phyloP scores from a whole-genome alignment of 2,113 vertebrate genomes.

The Ctenodactylus gundi region DNA sequence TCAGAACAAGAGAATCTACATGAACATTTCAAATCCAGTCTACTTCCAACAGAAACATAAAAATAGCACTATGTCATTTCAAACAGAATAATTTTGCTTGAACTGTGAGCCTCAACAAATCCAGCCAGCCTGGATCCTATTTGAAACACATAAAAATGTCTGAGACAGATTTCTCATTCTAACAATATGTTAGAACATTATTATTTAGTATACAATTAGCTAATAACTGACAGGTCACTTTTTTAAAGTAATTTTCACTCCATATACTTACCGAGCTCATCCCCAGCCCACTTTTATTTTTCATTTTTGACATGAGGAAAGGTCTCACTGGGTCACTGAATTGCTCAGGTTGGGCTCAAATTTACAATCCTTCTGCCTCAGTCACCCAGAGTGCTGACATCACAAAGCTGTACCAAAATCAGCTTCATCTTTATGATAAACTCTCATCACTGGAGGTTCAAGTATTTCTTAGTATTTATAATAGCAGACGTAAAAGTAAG shows the following conservation, averaged over 20 bases:
- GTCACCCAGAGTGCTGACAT: no score
- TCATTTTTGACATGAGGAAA: no score
- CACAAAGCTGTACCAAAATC: no score
- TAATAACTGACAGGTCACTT: not conserved
- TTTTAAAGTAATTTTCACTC: not conserved
- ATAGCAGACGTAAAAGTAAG: not conserved
- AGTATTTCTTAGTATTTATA: conserved; percentile 5
- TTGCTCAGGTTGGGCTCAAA: no score
- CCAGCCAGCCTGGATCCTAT: not conserved
- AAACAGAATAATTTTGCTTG: not conserved
- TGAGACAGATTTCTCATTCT: not conserved
- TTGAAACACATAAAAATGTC: not conserved
- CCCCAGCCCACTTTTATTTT: not conserved
- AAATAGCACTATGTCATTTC: not conserved
- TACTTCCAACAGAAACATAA: not conserved
- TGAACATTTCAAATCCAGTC: not conserved
- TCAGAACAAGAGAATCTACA: not conserved
- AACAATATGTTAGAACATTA: not conserved
- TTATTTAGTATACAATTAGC: not conserved
- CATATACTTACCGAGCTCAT: not conserved
- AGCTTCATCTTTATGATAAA: conserved; percentile 11
- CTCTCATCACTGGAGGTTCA: not conserved
- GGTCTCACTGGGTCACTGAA: no score
- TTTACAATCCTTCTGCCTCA: no score
- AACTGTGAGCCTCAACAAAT: not conserved